Evolutionary conservation across 2,113 vertebrate species (phyloP), one percentile per base, ranked within the genome.

Genomic region (Chloropsis cyanopogon): DNA sequence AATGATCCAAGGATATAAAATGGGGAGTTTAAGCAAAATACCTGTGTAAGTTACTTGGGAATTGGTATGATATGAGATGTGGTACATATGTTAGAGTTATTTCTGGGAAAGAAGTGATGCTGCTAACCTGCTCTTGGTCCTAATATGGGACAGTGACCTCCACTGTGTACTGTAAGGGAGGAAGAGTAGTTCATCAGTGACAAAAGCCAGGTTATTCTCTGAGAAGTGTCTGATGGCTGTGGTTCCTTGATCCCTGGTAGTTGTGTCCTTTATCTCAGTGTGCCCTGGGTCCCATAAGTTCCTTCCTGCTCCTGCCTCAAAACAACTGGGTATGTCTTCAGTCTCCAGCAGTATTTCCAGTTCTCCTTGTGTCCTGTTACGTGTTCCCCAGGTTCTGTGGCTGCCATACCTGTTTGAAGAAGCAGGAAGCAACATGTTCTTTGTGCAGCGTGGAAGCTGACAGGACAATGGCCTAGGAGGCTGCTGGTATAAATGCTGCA

Each of bases 261-360:
- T 14, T 73, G 5, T 73, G 15, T 59, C 33, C 28, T 63, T 71
- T 57, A 25, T 52, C 11, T 64, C 19, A 19, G 25, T 44, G 12
- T 91, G 39, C 10, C 11, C 9, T 2, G 0, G 7, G 7, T 46
- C 17, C 28, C 6, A 0, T 46, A 44, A 54, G 6, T 28, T 79
- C 11, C 35, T 66, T 54, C 28, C 23, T 59, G 16, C 26, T 52
- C 20, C 19, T 88, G 5, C 46, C 41, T 86, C 37, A 82, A 60
- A 89, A 65, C 14, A 11, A 5, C 12, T 54, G 44, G 15, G 1
- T 65, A 26, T 77, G 91, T 83, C 14, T 49, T 25, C 1, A 10
- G 31, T 47, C n/a, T 71, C 25, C 47, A 86, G 47, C 20, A 59
- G 35, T 88, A 52, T 78, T 92, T 79, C 31, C 39, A 61, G 56